phyloP scores from a whole-genome alignment of 2,113 vertebrate species.

The Catharus fuscescens region DNA sequence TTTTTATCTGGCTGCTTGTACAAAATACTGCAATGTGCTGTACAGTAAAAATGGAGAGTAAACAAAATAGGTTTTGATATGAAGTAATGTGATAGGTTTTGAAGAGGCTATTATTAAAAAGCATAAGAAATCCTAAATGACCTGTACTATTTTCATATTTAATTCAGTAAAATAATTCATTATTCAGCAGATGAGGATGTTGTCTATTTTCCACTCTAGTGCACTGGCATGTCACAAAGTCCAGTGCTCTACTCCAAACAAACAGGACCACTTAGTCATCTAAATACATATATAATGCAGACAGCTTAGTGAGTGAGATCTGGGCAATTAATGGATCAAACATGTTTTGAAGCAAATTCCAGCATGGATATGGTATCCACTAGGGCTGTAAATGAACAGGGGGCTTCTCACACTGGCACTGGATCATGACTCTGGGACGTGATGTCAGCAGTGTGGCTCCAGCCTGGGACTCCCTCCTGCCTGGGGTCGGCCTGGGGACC shows the following conservation, averaged over 20 bases:
- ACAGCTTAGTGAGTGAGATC: background rate
- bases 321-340: background rate
- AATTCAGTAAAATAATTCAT: constrained; percentile 42
- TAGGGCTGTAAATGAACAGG: background rate
- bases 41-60: background rate
- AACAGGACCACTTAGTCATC: background rate
- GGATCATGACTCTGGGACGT: background rate
- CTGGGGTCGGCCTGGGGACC: background rate
- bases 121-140: background rate
- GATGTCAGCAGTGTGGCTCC: rapidly evolving
- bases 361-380: background rate
- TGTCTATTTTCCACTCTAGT: constrained; percentile 10
- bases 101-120: constrained; percentile 4
- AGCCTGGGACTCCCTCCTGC: background rate
- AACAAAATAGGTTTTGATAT: background rate
- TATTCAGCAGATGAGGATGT: constrained; percentile 23
- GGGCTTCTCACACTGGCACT: background rate
- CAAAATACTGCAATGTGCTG: background rate
- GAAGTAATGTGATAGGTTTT: background rate
- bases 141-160: constrained; percentile 36
- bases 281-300: background rate
- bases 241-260: background rate
- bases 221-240: background rate
- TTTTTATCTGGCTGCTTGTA: background rate
- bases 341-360: background rate